Evolutionary conservation across 2,797 vertebrate genomes (phyloP), one percentile per base, ranked within the genome.

Genomic region (Scyliorhinus canicula): DNA sequence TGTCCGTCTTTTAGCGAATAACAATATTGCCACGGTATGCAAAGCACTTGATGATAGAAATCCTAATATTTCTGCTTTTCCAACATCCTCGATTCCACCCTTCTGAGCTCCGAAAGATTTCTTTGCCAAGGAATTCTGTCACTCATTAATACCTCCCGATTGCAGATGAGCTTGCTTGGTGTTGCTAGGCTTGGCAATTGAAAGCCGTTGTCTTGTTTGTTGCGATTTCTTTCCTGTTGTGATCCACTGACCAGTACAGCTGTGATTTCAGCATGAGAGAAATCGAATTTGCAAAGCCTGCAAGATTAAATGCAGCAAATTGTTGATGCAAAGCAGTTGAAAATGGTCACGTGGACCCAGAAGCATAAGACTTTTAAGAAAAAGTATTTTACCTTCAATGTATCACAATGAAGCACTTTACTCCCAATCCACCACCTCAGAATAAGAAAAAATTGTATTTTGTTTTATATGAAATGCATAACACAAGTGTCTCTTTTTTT

Each of bases 401-500:
- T 21, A 57, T 88, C 55, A 35, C 1, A 57, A n/a, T 88, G 85
- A 60, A 60, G 52, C 85, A 88, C 52, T 88, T 88, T 60, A 88
- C 12, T 88, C 31, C 31, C 55, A 88, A 88, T 57, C 60, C 31
- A n/a, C 55, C 28, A 26, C 47, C 52, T 57, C 40, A 28, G 40
- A 26, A 3, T 26, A 28, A 44, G 88, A 44, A 63, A 91, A 65
- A 21, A 44, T 26, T 44, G 40, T 91, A 65, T 91, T 60, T 65
- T 91, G 60, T 65, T 91, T 91, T 40, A 44, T 65, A 91, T n/a
- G n/a, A 65, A 65, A 65, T 91, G 88, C n/a, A 65, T 44, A 91
- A 40, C 57, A 44, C 19, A 63, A 24, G 57, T 91, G n/a, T 11
- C 6, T 91, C 9, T 91, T 65, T 44, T 91, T 65, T 65, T 44